phyloP scores from a whole-genome alignment of 2,113 vertebrate genomes.

The Peromyscus californicus region DNA sequence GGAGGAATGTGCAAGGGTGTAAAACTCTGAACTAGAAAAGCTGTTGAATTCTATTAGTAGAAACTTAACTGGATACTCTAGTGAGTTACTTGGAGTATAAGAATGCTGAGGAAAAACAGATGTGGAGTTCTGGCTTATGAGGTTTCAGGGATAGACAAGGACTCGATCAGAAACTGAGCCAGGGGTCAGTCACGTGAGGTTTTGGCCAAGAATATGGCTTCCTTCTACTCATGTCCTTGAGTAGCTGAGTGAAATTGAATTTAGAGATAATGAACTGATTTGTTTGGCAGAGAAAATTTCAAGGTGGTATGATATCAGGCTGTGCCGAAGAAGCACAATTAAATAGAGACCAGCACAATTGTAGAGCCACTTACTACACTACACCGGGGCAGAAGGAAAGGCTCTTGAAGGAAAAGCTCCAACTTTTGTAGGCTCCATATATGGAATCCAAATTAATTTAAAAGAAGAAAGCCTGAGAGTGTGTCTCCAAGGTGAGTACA shows the following conservation, averaged over 20 bases:
- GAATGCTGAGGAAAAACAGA: background rate
- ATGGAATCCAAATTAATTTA: background rate
- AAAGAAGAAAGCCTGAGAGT: background rate
- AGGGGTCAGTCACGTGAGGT: background rate
- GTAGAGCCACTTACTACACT: background rate
- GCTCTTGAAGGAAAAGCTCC: fast-evolving
- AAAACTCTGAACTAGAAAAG: background rate
- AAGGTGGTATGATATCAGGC: background rate
- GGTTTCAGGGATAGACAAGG: background rate
- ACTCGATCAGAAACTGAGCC: background rate
- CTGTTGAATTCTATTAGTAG: background rate
- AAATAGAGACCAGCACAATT: background rate
- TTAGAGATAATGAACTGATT: background rate
- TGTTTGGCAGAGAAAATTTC: background rate
- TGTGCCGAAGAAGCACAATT: background rate
- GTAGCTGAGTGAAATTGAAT: background rate
- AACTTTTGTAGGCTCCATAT: background rate
- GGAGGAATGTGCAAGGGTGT: background rate
- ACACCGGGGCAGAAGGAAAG: background rate
- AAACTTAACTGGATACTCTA: background rate
- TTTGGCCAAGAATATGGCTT: background rate
- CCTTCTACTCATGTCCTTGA: background rate
- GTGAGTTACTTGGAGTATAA: background rate
- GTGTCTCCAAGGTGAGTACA: background rate
- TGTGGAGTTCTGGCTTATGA: background rate